Evolutionary conservation across 1,140 invertebrate genomes (phyloP).

Genomic region (Chymomyza costata): DNA sequence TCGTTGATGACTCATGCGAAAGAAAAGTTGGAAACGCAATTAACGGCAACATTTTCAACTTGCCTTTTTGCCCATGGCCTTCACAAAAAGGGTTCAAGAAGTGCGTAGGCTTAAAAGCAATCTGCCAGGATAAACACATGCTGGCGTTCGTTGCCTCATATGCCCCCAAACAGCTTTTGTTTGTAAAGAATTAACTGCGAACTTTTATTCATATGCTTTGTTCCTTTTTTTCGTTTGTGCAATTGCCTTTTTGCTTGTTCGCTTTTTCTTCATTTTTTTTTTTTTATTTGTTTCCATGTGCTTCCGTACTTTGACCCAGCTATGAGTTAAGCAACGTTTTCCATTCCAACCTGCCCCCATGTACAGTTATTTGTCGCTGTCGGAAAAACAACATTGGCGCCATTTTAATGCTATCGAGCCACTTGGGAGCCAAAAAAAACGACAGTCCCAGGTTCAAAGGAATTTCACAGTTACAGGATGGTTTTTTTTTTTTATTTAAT

Average conservation of each 20-base stretch:
- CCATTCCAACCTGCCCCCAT: too few species aligned
- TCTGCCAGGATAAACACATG: slow-evolving; percentile 3
- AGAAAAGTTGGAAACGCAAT: too few species aligned
- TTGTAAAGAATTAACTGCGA: slow-evolving; percentile 50
- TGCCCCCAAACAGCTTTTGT: too few species aligned
- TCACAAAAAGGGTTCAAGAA: slow-evolving; percentile 33
- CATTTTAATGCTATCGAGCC: slow-evolving; percentile 34
- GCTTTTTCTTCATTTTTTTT: slow-evolving; percentile 13
- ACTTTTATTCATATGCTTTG: slow-evolving; percentile 34
- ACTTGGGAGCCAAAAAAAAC: too few species aligned
- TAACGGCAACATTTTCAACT: too few species aligned
- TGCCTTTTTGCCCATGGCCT: slow-evolving; percentile 33
- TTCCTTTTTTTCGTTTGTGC: slow-evolving; percentile 1
- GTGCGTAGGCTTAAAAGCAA: background rate
- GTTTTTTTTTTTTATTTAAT: too few species aligned
- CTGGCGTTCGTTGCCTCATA: slow-evolving; percentile 15
- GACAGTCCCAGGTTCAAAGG: too few species aligned
- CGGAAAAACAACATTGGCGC: slow-evolving; percentile 44
- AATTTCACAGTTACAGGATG: too few species aligned
- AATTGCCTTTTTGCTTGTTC: slow-evolving; percentile 22
- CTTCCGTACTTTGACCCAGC: slow-evolving; percentile 47
- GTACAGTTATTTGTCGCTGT: too few species aligned
- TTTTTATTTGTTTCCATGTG: slow-evolving; percentile 46
- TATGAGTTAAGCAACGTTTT: too few species aligned
- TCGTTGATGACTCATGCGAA: slow-evolving; percentile 44